Percentiles rank a stretch among this genome's conserved stretches.
phyloP scores from a whole-genome alignment of 2,888 invertebrate species.

The Melangyna quadrimaculata region DNA sequence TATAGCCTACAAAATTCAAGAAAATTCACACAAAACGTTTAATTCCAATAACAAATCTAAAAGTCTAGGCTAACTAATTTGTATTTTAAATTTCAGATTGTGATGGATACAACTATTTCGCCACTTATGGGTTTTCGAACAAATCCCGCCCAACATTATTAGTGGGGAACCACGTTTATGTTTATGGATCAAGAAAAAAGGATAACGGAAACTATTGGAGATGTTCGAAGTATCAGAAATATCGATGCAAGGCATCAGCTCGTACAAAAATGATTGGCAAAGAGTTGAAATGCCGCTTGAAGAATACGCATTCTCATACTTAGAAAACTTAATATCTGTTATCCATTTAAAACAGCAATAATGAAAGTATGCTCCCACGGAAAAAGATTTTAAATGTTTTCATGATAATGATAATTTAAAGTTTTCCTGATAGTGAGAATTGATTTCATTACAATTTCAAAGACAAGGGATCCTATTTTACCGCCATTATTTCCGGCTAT shows the following conservation, averaged over 20 bases:
- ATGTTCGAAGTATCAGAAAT: conserved; percentile 72
- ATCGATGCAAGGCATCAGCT: conserved; percentile 73
- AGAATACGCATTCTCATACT: not conserved
- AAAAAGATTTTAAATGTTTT: no score
- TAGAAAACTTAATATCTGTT: not conserved
- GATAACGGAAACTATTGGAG: conserved; percentile 70
- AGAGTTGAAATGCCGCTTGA: conserved; percentile 74
- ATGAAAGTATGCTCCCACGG: no score
- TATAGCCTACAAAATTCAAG: no score
- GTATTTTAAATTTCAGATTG: not conserved
- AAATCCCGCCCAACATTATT: conserved; percentile 10
- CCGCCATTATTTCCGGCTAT: no score
- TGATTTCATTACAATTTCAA: no score
- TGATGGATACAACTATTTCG: conserved; percentile 4
- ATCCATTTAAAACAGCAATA: no score
- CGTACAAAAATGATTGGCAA: conserved; percentile 72
- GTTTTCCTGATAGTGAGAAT: no score
- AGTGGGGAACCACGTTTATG: conserved; percentile 13
- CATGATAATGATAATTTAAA: no score
- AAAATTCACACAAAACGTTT: no score
- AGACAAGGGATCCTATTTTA: no score
- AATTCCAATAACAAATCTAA: no score
- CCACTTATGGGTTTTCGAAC: conserved; percentile 19
- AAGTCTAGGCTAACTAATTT: no score
- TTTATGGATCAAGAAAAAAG: conserved; percentile 21